phyloP scores from a whole-genome alignment of 1,140 invertebrate genomes.

The Sitophilus oryzae region DNA sequence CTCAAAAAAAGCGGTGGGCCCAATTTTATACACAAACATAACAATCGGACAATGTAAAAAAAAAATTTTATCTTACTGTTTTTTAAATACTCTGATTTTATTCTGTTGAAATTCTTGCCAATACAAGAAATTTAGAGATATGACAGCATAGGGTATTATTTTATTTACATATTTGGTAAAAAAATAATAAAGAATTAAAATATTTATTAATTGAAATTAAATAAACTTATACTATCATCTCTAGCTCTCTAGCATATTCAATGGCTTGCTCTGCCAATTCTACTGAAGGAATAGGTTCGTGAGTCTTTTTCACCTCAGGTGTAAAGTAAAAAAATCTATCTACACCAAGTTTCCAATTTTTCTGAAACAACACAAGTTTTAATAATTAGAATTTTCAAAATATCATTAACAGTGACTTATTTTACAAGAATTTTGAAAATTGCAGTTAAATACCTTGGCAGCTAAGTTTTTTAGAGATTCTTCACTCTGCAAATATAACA shows the following conservation, averaged over 20 bases:
- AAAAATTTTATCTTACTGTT: too few species aligned
- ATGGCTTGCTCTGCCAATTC: slow-evolving; percentile 90
- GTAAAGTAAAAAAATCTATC: slow-evolving; percentile 78
- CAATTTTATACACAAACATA: too few species aligned
- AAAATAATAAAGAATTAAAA: neutral
- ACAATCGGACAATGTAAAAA: too few species aligned
- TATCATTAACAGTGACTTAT: slow-evolving; percentile 6
- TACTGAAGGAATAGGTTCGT: slow-evolving; percentile 80
- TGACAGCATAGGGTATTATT: too few species aligned
- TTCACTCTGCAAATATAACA: slow-evolving; percentile 79
- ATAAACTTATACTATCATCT: slow-evolving; percentile 91
- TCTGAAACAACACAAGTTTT: slow-evolving; percentile 40
- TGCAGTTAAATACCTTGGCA: slow-evolving; percentile 52
- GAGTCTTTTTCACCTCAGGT: slow-evolving; percentile 63
- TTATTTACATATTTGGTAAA: neutral
- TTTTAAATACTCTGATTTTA: too few species aligned
- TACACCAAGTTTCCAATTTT: slow-evolving; percentile 69
- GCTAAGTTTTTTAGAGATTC: slow-evolving; percentile 76
- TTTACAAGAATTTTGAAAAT: neutral
- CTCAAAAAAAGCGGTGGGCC: too few species aligned
- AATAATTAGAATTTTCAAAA: slow-evolving; percentile 5
- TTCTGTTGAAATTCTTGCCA: too few species aligned
- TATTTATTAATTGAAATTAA: slow-evolving; percentile 4
- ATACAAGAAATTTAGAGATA: too few species aligned
- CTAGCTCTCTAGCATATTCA: slow-evolving; percentile 95